Conservation (phyloP, 2,888 invertebrate genomes). For the Uropetala carovei region DNA sequence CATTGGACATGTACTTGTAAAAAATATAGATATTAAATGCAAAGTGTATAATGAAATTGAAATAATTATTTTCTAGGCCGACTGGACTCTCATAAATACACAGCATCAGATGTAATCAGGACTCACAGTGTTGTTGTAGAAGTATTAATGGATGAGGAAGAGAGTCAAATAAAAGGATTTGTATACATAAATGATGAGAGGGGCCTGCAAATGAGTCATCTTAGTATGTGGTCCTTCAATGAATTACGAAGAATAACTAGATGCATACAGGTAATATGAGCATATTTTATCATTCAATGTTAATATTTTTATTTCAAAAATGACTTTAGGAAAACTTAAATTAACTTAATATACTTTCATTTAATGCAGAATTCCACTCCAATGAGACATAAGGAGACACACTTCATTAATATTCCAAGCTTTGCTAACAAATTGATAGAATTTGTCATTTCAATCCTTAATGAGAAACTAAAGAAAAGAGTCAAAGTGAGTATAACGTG, state of each 20-base stretch:
- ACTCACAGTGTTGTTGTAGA: constrained; percentile 92
- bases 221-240: constrained; percentile 88
- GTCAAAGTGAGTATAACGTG: constrained; percentile 81
- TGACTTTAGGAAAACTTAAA: too few species aligned
- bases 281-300: too few species aligned
- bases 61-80: constrained; percentile 75
- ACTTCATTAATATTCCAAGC: constrained; percentile 90
- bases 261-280: constrained; percentile 82
- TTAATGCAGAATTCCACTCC: constrained; percentile 88
- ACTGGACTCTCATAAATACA: constrained; percentile 86
- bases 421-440: constrained; percentile 90
- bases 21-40: constrained; percentile 38
- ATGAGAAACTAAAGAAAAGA: constrained; percentile 89
- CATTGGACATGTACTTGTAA: neutral
- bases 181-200: constrained; percentile 89
- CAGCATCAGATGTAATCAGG: constrained; percentile 89
- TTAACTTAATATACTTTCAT: constrained; percentile 43
- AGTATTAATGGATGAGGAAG: constrained; percentile 89
- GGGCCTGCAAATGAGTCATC: constrained; percentile 89
- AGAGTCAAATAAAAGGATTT: constrained; percentile 89
- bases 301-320: too few species aligned
- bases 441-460: constrained; percentile 87
- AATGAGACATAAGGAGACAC: constrained; percentile 92
- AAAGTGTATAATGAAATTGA: neutral
- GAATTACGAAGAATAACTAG: constrained; percentile 87